These are phyloP conservation scores for Blastobasis lacticolella DNA, from an alignment of 2,888 invertebrate genomes.

Conservation along the genomic window DNA sequence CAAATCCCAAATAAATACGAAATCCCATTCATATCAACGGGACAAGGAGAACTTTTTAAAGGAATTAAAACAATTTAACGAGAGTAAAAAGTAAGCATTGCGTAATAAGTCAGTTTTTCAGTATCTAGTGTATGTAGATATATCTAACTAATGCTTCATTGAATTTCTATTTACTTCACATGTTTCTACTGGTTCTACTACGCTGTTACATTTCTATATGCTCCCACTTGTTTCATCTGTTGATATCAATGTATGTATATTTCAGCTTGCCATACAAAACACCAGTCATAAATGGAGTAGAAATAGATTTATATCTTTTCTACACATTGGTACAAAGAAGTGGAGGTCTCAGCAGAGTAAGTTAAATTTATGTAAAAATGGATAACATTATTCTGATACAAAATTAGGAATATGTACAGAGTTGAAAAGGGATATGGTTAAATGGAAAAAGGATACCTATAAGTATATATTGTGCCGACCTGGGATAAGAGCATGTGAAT, in stretches of 20 bases:
- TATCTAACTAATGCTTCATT: too few species aligned
- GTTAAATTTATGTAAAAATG: neutral
- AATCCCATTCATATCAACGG: slow-evolving; percentile 81
- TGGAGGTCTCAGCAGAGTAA: slow-evolving; percentile 96
- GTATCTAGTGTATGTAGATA: too few species aligned
- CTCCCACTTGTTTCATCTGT: neutral
- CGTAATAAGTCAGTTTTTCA: too few species aligned
- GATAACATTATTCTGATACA: too few species aligned
- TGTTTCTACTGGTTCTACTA: too few species aligned
- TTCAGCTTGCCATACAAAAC: slow-evolving; percentile 75
- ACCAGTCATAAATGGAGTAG: slow-evolving; percentile 89
- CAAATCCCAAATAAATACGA: slow-evolving; percentile 66
- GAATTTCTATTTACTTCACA: too few species aligned
- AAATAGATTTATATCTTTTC: slow-evolving; percentile 92
- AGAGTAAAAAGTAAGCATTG: slow-evolving; percentile 87
- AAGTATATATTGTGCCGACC: too few species aligned
- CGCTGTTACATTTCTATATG: too few species aligned
- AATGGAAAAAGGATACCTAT: too few species aligned
- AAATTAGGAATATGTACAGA: too few species aligned
- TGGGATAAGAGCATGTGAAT: too few species aligned
- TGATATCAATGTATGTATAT: slow-evolving; percentile 23
- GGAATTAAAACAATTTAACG: slow-evolving; percentile 93
- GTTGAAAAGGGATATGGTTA: too few species aligned
- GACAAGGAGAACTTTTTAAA: slow-evolving; percentile 87
- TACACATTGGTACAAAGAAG: slow-evolving; percentile 93